These are phyloP conservation scores for Anguilla japonica DNA, from an alignment of 2,113 vertebrate genomes.

Conservation along the genomic window DNA sequence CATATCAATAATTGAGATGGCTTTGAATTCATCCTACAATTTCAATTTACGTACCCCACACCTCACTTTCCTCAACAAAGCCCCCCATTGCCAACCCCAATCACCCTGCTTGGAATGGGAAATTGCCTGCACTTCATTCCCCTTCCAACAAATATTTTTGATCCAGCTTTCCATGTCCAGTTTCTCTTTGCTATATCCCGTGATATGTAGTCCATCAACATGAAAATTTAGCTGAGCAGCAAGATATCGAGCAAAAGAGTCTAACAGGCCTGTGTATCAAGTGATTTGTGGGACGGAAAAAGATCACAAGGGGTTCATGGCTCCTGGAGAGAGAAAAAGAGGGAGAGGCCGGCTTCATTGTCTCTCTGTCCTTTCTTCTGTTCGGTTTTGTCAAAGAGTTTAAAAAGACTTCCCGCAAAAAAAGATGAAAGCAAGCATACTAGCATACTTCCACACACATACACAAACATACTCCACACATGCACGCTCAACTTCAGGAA, in stretches of 20 bases:
- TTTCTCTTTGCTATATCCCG: slow-evolving; percentile 21
- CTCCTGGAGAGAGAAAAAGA: slow-evolving; percentile 21
- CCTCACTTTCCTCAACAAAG: slow-evolving; percentile 4
- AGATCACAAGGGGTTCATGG: background rate
- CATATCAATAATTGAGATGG: slow-evolving; percentile 29
- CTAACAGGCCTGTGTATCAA: slow-evolving; percentile 20
- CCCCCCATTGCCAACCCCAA: background rate
- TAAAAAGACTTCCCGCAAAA: slow-evolving; percentile 58
- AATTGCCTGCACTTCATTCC: background rate
- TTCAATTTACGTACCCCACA: slow-evolving; percentile 12
- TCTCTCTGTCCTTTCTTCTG: slow-evolving; percentile 42
- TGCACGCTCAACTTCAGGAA: slow-evolving; percentile 65
- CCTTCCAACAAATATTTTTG: background rate
- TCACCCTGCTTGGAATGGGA: background rate
- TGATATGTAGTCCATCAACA: slow-evolving; percentile 26
- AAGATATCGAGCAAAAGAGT: slow-evolving; percentile 40
- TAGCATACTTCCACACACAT: slow-evolving; percentile 44
- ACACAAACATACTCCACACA: slow-evolving; percentile 49
- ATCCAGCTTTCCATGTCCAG: slow-evolving; percentile 13
- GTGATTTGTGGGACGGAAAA: background rate
- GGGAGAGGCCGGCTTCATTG: slow-evolving; percentile 49
- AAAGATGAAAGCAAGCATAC: slow-evolving; percentile 39
- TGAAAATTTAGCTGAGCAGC: slow-evolving; percentile 32
- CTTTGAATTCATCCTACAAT: slow-evolving; percentile 13
- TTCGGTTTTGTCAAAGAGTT: slow-evolving; percentile 48